These are phyloP conservation scores for Heliocidaris tuberculata DNA, from an alignment of 35 echinoderm and acorn worm species.

Conservation along the genomic window DNA sequence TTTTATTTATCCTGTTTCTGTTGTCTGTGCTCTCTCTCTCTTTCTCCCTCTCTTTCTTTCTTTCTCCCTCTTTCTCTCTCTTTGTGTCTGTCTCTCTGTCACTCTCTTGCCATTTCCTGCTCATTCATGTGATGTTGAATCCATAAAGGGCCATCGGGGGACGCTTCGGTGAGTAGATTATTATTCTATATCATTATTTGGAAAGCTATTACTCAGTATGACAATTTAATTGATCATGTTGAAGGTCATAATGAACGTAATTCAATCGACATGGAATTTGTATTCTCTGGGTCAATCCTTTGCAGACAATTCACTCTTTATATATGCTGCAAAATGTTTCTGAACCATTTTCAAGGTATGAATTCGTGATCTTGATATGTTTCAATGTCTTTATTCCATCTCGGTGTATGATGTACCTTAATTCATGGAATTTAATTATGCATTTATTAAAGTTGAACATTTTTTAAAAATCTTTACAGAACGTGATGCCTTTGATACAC, in stretches of 20 bases:
- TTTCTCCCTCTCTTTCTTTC: neutral
- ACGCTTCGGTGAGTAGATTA: constrained; percentile 71
- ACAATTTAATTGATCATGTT: neutral
- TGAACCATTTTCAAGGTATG: neutral
- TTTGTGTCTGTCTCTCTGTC: neutral
- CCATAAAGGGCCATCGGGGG: constrained; percentile 81
- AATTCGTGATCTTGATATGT: too few species aligned
- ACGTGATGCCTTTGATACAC: constrained; percentile 99
- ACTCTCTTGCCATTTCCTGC: neutral
- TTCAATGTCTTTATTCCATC: too few species aligned
- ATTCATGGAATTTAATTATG: neutral
- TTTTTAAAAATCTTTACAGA: constrained; percentile 55
- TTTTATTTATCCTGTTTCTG: neutral
- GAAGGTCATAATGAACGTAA: too few species aligned
- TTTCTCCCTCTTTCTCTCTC: neutral
- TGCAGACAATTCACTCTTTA: too few species aligned
- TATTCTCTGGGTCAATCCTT: too few species aligned
- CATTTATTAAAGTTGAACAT: neutral
- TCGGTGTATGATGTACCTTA: too few species aligned
- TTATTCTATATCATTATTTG: neutral
- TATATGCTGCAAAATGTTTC: too few species aligned
- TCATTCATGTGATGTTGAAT: neutral
- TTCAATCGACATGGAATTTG: too few species aligned
- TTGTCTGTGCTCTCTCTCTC: neutral
- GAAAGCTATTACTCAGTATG: neutral